Percentiles rank a stretch among this genome's conserved stretches.
These are phyloP conservation scores for Aphodius sticticus DNA, from an alignment of 2,888 invertebrate species.

Conservation along the genomic window DNA sequence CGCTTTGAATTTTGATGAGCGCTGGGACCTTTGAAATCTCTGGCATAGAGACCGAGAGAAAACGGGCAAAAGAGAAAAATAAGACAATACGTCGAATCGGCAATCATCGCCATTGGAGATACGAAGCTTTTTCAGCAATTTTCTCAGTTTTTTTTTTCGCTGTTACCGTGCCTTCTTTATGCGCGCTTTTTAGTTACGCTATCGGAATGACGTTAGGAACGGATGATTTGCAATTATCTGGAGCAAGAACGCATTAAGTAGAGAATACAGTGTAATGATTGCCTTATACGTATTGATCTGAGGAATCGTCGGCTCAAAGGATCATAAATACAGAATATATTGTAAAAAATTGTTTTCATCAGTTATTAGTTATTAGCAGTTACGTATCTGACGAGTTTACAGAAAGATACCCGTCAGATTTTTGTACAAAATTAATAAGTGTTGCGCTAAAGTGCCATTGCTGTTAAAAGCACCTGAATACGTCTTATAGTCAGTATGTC, in stretches of 20 bases:
- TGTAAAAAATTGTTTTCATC: too few relatives aligned
- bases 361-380: too few relatives aligned
- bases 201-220: neutral
- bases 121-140: neutral
- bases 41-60: constrained; percentile 11
- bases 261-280: neutral
- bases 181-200: neutral
- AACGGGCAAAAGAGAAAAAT: neutral
- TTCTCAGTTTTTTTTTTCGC: neutral
- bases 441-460: too few relatives aligned
- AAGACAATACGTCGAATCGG: neutral
- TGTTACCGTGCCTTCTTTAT: neutral
- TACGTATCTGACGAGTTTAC: too few relatives aligned
- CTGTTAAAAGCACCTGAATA: too few relatives aligned
- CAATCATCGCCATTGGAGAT: neutral
- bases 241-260: neutral
- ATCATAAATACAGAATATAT: too few relatives aligned
- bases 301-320: too few relatives aligned
- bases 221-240: neutral
- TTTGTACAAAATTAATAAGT: too few relatives aligned
- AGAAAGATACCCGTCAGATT: too few relatives aligned
- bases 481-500: too few relatives aligned
- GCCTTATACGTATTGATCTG: neutral
- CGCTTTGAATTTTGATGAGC: constrained; percentile 26
- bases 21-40: constrained; percentile 18